Evolutionary conservation across 2,888 invertebrate genomes (phyloP).

Genomic region (Norana najaformis): DNA sequence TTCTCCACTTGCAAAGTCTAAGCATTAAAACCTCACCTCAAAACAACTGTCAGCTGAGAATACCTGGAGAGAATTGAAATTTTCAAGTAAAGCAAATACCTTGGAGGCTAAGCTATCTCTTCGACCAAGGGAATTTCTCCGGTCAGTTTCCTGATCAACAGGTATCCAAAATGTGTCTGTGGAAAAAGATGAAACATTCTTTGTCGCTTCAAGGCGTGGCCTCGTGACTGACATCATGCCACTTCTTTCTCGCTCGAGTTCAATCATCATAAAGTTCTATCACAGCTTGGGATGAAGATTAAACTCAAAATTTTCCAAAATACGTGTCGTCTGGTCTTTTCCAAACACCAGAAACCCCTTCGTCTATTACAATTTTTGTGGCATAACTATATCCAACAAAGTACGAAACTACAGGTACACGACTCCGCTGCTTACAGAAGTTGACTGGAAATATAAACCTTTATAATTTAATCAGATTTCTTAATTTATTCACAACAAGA

Average conservation of each 20-base stretch:
- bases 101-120: not conserved
- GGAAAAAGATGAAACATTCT: not conserved
- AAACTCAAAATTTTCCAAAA: not conserved
- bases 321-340: not conserved
- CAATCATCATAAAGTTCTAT: not conserved
- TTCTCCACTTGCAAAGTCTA: not conserved
- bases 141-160: slow-evolving; percentile 20
- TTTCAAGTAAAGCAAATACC: not conserved
- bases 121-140: not conserved
- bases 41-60: not conserved
- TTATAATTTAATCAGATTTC: not conserved
- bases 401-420: not conserved
- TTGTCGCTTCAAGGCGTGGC: not conserved
- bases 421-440: not conserved
- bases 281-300: not conserved
- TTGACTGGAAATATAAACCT: not conserved
- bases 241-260: not conserved
- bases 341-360: not conserved
- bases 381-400: not conserved
- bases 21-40: not conserved
- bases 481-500: not conserved
- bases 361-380: not conserved
- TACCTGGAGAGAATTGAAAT: not conserved
- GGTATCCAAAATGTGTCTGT: not conserved
- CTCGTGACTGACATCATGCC: slow-evolving; percentile 14